Evolutionary conservation across 2,888 invertebrate species (phyloP), one percentile per base, ranked within the genome.

Genomic region (Rambutsinella grinnellia): DNA sequence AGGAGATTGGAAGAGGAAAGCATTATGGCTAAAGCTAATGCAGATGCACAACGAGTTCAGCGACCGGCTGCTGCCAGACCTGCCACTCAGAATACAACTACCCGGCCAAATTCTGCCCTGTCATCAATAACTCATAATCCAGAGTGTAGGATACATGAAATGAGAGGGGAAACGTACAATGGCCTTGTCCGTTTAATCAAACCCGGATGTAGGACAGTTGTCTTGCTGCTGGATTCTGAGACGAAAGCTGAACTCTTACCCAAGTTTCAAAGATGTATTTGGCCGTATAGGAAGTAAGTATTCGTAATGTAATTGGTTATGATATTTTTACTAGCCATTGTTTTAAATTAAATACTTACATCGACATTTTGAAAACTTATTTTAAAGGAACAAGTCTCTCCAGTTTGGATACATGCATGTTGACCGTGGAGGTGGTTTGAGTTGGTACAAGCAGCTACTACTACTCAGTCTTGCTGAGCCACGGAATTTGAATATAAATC

Each of bases 381-480:
- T n/a, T n/a, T n/a, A n/a, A 61, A 96, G 96, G 87, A 97, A 97
- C 89, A 98, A 97, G 88, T 97, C 97, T 0, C 90, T 99, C 76
- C 91, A 96, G 88, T 99, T 99, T 89, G 94, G 95, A 26, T 96
- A 94, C 86, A 91, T 99, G 89, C 91, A 94, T 84, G 91, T 99
- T 85, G 97, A 98, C 86, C 93, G 96, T 83, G 95, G 96, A 85
- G 83, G 82, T 23, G 89, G 90, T 78, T 88, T 98, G 67, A 91
- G 90, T 81, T 99, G 99, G 99, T 99, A 97, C 88, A 92, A 93
- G 49, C 93, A 94, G 85, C 89, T 99, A 70, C 88, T 99, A 80
- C 93, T 94, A 84, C 90, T 96, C 85, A 94, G 95, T 57, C 90
- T 97, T 76, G 93, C 94, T 67, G 94, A 94, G 85, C 91, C 92